A percentile compares a stretch with the other conserved stretches of the same genome.
Conservation (phyloP, 2,113 vertebrate species). For the Acanthochromis polyacanthus region DNA sequence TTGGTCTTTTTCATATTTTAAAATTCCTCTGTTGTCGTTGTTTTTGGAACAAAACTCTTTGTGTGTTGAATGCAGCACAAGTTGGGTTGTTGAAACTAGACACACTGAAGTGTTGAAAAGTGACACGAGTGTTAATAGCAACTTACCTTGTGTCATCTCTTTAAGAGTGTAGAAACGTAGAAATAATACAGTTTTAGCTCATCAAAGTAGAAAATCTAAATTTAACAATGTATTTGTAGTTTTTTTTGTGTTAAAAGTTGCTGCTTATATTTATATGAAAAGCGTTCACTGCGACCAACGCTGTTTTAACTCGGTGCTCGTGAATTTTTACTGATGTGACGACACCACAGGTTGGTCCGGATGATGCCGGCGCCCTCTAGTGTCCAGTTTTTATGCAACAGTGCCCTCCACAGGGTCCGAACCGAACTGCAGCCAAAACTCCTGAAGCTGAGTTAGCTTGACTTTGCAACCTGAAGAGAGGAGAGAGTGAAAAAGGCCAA, state of each 20-base stretch:
- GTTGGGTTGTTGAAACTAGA: conserved; percentile 46
- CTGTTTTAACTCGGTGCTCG: background rate
- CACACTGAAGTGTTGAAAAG: conserved; percentile 79
- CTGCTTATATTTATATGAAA: too few relatives aligned
- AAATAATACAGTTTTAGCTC: background rate
- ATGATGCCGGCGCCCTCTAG: conserved; percentile 27
- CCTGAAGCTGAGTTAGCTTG: background rate
- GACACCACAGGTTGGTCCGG: background rate
- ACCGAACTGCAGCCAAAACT: conserved; percentile 50
- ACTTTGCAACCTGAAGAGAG: background rate
- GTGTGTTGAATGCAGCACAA: conserved; percentile 30
- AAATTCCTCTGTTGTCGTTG: background rate
- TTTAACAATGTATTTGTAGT: too few relatives aligned
- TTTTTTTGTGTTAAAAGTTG: too few relatives aligned
- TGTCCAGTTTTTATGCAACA: conserved; percentile 80
- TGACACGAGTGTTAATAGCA: conserved; percentile 77
- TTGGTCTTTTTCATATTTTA: too few relatives aligned
- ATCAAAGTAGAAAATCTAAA: background rate
- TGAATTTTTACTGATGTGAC: background rate
- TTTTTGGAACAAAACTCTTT: conserved; percentile 41
- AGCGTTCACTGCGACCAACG: too few relatives aligned
- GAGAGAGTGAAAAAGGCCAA: conserved; percentile 33
- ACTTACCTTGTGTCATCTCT: conserved; percentile 24
- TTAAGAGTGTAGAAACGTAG: conserved; percentile 7
- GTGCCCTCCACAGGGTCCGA: conserved; percentile 65